Percentiles rank a stretch among this genome's conserved stretches.
These are phyloP conservation scores for Cheilosia variabilis DNA, from an alignment of 2,888 invertebrate genomes.

Conservation along the genomic window DNA sequence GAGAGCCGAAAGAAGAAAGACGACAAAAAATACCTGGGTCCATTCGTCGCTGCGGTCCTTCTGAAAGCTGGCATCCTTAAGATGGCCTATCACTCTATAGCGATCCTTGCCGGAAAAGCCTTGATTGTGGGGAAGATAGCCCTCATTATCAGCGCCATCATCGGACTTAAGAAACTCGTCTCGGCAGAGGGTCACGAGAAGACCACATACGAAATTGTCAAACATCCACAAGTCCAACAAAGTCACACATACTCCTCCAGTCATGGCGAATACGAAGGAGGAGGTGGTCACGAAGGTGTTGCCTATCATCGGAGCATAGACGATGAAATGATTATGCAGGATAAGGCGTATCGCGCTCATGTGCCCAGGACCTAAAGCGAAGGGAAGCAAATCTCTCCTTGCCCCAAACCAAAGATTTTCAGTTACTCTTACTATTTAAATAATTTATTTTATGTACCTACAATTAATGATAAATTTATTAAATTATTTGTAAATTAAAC, in stretches of 20 bases:
- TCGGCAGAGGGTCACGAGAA: constrained; percentile 89
- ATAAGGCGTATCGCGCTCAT: constrained; percentile 87
- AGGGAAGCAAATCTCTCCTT: not conserved
- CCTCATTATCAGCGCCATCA: constrained; percentile 90
- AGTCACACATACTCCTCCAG: constrained; percentile 89
- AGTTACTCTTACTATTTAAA: constrained; percentile 70
- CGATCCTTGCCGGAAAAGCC: constrained; percentile 91
- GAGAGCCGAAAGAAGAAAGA: constrained; percentile 86
- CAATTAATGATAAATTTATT: constrained; percentile 60
- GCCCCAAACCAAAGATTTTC: constrained; percentile 78
- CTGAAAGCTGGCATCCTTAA: constrained; percentile 90
- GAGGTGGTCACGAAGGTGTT: constrained; percentile 85
- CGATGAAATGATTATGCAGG: constrained; percentile 86
- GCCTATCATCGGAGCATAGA: constrained; percentile 86
- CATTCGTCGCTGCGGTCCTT: constrained; percentile 88
- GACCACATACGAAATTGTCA: constrained; percentile 93
- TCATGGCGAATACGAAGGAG: constrained; percentile 87
- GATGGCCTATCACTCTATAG: constrained; percentile 90
- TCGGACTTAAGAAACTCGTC: constrained; percentile 91
- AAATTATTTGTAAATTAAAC: constrained; percentile 58
- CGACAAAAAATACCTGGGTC: constrained; percentile 86
- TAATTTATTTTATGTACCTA: constrained; percentile 67
- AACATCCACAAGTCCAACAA: constrained; percentile 92
- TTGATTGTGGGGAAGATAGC: constrained; percentile 93
- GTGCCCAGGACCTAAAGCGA: constrained; percentile 78